Evolutionary conservation across 1,140 invertebrate genomes (phyloP), one percentile per base, ranked within the genome.

Genomic region (Coelopa frigida): DNA sequence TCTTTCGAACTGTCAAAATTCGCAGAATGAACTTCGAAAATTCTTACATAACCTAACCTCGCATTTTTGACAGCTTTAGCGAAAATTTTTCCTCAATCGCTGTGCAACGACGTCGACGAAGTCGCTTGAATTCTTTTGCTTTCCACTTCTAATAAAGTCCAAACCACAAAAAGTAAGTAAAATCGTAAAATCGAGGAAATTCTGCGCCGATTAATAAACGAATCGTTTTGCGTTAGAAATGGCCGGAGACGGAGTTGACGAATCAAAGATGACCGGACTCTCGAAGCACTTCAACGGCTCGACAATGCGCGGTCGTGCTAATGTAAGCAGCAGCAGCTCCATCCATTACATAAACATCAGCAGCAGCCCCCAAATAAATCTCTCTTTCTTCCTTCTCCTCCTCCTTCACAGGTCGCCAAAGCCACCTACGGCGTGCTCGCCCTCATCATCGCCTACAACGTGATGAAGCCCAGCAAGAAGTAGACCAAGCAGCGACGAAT

Each of bases 231-330:
- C n/a, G n/a, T n/a, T n/a, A 73, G 72, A 15, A 55, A 85, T 85
- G 79, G 81, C 83, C 53, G 81, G 81, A 56, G 81, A 80, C 58
- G 68, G 73, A 59, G 81, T 73, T 59, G 76, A 71, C 71, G 77
- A 61, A 60, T 69, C 41, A 66, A 76, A 77, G 71, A 72, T 76
- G 52, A 75, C 73, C 57, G 80, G 73, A 50, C 56, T 78, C 61
- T 73, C 68, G 55, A 78, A 75, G 74, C 76, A 75, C 72, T 85
- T 77, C 62, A 81, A 80, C 72, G 76, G 74, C 53, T 51, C 69
- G 31, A 81, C 79, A 26, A 72, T 80, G 65, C 66, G 61, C 66
- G 78, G 83, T 58, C 70, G 81, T 72, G 75, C 82, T 54, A 76
- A 81, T 70, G 78, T 84, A 76, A 75, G 81, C 77, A n/a, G n/a